phyloP scores from a whole-genome alignment of 2,113 vertebrate genomes.

The Pterocles orientalis region DNA sequence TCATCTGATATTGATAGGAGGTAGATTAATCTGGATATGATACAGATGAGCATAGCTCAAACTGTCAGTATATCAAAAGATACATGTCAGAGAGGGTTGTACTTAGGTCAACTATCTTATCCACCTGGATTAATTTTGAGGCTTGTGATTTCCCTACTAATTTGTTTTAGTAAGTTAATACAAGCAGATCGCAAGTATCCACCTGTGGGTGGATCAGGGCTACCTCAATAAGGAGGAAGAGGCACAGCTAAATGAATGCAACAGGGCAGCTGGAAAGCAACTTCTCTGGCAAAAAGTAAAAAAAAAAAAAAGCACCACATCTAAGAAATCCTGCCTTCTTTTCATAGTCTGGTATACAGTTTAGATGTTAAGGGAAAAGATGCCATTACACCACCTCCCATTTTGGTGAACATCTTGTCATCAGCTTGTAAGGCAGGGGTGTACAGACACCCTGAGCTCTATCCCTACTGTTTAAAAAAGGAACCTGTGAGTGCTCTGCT shows the following conservation, averaged over 20 bases:
- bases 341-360: neutral
- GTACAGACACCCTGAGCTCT: neutral
- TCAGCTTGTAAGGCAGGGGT: neutral
- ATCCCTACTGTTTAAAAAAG: neutral
- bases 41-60: neutral
- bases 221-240: neutral
- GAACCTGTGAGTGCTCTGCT: neutral
- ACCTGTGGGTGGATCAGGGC: rapidly evolving
- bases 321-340: neutral
- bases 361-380: neutral
- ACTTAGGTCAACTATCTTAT: neutral
- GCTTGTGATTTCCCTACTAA: neutral
- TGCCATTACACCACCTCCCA: neutral
- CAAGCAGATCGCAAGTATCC: neutral
- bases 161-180: neutral
- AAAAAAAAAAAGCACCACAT: neutral
- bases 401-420: neutral
- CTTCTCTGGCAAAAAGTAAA: neutral
- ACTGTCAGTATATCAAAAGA: neutral
- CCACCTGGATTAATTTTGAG: neutral
- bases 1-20: neutral
- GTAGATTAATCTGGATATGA: neutral
- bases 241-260: neutral
- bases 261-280: neutral
- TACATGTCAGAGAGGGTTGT: neutral